Evolutionary conservation across 2,113 vertebrate genomes (phyloP).

Genomic region (Gulo gulo): DNA sequence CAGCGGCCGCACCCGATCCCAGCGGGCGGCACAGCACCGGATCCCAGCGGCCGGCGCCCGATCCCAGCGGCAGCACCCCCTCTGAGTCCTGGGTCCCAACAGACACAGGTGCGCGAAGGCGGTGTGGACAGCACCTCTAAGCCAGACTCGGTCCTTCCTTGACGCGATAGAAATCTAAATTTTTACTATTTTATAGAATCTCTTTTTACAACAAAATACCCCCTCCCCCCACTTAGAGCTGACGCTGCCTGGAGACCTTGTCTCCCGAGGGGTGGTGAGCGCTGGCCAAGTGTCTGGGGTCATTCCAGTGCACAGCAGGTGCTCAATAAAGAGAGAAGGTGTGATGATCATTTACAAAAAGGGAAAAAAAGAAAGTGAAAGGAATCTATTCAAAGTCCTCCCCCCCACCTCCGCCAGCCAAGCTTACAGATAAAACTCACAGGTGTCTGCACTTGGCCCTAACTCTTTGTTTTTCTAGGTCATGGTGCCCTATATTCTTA

Average conservation of each 20-base stretch:
- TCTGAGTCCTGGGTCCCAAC: accelerated
- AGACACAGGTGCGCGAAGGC: not conserved
- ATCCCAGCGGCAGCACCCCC: accelerated
- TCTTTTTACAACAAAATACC: not conserved
- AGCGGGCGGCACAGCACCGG: too few species aligned
- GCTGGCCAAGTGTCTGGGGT: accelerated
- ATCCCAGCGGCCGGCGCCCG: accelerated
- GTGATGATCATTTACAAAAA: not conserved
- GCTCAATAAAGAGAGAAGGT: accelerated
- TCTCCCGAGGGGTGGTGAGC: not conserved
- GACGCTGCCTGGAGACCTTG: not conserved
- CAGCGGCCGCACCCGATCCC: too few species aligned
- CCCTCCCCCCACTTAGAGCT: accelerated
- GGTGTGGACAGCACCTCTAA: accelerated
- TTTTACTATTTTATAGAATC: not conserved
- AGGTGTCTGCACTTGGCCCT: not conserved
- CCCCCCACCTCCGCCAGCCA: not conserved
- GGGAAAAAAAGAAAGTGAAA: not conserved
- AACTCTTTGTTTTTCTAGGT: not conserved
- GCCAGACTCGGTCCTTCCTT: not conserved
- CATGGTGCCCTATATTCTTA: not conserved
- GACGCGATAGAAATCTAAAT: not conserved
- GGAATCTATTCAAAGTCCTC: not conserved
- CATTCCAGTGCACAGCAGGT: accelerated
- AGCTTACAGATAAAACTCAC: not conserved